Conservation (phyloP, 1,140 invertebrate species). For the Calliphora vicina region DNA sequence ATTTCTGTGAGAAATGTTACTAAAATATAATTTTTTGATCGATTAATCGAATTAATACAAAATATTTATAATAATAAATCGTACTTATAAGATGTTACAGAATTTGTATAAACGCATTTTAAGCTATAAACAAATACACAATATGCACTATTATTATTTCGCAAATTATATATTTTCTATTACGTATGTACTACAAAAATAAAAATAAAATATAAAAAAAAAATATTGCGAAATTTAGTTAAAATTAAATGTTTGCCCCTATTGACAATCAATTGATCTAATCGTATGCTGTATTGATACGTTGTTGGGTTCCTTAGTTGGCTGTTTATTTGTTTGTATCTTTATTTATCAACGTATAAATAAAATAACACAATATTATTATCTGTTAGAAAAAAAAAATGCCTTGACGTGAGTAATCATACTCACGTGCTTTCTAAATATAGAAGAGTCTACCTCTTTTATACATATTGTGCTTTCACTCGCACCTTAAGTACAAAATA, state of each 20-base stretch:
- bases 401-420: conserved; percentile 1
- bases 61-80: too few relatives aligned
- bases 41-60: too few relatives aligned
- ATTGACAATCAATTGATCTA: neutral
- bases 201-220: too few relatives aligned
- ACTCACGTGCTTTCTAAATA: conserved; percentile 16
- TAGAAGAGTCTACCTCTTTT: neutral
- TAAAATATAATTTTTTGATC: too few relatives aligned
- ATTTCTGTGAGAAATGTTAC: too few relatives aligned
- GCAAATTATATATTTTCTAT: too few relatives aligned
- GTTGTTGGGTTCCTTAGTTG: neutral
- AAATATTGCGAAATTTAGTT: neutral
- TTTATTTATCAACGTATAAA: neutral
- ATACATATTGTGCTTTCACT: neutral
- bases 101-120: too few relatives aligned
- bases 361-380: neutral
- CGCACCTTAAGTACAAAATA: neutral
- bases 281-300: neutral
- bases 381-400: neutral
- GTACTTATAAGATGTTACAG: too few relatives aligned
- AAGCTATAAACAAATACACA: too few relatives aligned
- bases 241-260: neutral
- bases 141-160: too few relatives aligned
- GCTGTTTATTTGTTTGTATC: neutral
- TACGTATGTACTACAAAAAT: too few relatives aligned